Conservation (phyloP, 2,797 vertebrate genomes). For the Alfaro cultratus region DNA sequence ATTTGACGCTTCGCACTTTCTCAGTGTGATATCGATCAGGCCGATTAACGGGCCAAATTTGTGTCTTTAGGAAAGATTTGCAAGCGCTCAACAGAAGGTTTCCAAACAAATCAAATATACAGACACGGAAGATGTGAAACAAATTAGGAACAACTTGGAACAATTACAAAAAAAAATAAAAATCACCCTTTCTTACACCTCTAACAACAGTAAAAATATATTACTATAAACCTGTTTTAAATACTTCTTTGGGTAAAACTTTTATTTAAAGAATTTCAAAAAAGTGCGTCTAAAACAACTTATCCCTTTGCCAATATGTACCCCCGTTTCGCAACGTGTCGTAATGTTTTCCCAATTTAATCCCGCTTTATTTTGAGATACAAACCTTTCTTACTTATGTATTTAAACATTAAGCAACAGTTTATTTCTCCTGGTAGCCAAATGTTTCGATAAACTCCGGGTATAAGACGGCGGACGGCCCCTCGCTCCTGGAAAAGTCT, state of each 20-base stretch:
- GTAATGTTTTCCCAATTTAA: neutral
- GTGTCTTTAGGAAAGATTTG: neutral
- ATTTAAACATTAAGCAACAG: neutral
- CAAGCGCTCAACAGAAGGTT: neutral
- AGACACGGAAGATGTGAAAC: neutral
- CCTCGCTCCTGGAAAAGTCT: neutral
- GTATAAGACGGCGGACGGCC: neutral
- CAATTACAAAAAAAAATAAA: neutral
- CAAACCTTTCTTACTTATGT: neutral
- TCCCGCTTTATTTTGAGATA: neutral
- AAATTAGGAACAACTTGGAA: neutral
- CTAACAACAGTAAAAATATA: neutral
- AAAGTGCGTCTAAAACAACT: neutral
- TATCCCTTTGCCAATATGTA: neutral
- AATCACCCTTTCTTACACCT: neutral
- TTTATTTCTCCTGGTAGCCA: neutral
- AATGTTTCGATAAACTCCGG: neutral
- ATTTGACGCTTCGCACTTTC: neutral
- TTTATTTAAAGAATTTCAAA: neutral
- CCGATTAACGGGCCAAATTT: neutral
- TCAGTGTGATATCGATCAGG: neutral
- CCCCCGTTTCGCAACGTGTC: neutral
- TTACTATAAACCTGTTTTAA: neutral
- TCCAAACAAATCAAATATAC: slow-evolving; percentile 6
- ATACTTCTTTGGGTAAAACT: too few relatives aligned